Evolutionary conservation across 2,113 vertebrate species (phyloP), one percentile per base, ranked within the genome.

Genomic region (Phylloscopus whistleri): DNA sequence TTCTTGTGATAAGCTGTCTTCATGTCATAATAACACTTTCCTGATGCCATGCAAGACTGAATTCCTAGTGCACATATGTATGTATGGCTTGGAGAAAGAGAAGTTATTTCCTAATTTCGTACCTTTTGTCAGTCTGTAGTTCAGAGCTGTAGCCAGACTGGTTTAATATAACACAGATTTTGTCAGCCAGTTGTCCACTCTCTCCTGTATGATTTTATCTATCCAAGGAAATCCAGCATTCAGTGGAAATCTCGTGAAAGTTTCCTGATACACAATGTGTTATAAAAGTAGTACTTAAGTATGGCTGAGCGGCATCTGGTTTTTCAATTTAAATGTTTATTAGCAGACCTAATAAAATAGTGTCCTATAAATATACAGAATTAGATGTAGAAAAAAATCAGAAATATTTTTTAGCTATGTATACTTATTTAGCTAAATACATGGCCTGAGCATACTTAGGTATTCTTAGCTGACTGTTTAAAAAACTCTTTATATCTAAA

Each of bases 181-280:
- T 96, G 89, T 94, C 96, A 94, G 88, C 91, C 96, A 97, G 66
- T 97, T 89, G 91, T 37, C 62, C 85, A 8, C 88, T 91, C 84
- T 97, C 92, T 85, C 83, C 93, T 95, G 23, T 68, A 53, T 97
- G 92, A 94, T 95, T 98, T 95, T 96, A 97, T 87, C 96, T 96
- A 89, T 93, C 93, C 97, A 74, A 97, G 87, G 96, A 94, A 97
- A 97, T 94, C 84, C 78, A 78, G 89, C 79, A 84, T 87, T 95
- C 30, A 31, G 35, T 93, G 76, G 77, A 68, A 95, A 91, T 95
- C 63, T 49, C 69, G 51, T 43, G 72, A 92, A 95, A 56, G 16
- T 39, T 63, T 66, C 70, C 51, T 21, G 4, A 7, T 83, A 43
- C 62, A 17, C 22, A 23, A 0, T 39, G 35, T 26, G 28, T 53